Conservation (phyloP, 1,140 invertebrate species). For the Thaumatotibia leucotreta region DNA sequence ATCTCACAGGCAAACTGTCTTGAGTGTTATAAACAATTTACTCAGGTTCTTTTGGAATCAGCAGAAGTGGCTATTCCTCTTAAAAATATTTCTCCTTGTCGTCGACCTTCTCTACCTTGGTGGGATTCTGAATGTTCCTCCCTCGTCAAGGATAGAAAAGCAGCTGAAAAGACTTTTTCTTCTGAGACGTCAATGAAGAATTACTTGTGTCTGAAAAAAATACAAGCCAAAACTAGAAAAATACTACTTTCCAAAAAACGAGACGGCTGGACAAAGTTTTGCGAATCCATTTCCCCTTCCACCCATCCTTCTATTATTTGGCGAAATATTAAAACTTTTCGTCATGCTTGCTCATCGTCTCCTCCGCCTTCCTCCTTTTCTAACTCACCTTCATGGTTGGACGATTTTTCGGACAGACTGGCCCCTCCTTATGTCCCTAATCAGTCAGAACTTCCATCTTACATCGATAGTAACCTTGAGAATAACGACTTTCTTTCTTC, state of each 20-base stretch:
- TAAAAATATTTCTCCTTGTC: neutral
- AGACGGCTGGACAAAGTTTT: neutral
- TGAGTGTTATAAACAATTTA: neutral
- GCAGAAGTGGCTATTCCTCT: neutral
- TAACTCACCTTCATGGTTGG: neutral
- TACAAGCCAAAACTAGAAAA: neutral
- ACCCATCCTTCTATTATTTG: neutral
- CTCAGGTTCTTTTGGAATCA: neutral
- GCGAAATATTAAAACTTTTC: slow-evolving; percentile 26
- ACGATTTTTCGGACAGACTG: neutral
- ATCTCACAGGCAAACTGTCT: neutral
- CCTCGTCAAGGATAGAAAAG: neutral
- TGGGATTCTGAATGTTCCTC: neutral
- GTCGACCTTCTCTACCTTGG: neutral
- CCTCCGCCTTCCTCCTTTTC: neutral
- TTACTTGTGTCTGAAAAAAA: neutral
- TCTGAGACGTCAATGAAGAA: neutral
- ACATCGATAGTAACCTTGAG: too few species aligned
- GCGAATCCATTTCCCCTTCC: neutral
- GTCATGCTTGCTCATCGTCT: neutral
- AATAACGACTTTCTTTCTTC: too few species aligned
- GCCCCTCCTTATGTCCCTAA: slow-evolving; percentile 15
- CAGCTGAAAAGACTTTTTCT: neutral
- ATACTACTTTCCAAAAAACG: neutral
- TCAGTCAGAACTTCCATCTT: neutral